A percentile compares a stretch with the other conserved stretches of the same genome.
Evolutionary conservation across 2,888 invertebrate genomes (phyloP).

Genomic region (Amphipoea lucens): DNA sequence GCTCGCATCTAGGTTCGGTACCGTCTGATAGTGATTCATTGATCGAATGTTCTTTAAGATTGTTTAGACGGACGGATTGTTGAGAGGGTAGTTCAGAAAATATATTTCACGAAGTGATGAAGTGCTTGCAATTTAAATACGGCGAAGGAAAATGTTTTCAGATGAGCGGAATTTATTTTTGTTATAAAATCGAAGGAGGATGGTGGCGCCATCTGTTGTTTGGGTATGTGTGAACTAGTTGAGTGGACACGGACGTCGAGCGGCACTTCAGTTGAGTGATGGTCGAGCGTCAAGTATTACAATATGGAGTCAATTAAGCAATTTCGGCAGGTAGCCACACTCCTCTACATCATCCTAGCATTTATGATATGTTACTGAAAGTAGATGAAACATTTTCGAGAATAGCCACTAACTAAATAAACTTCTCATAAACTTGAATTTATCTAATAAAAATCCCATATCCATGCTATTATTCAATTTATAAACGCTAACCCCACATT

Average conservation of each 20-base stretch:
- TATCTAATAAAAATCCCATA: neutral
- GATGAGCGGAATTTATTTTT: constrained; percentile 30
- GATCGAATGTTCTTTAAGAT: constrained; percentile 50
- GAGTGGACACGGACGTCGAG: constrained; percentile 54
- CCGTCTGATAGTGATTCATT: constrained; percentile 58
- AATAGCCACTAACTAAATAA: neutral
- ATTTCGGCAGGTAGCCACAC: constrained; percentile 17
- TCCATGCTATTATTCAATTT: constrained; percentile 22
- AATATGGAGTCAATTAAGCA: constrained; percentile 57
- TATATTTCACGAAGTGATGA: constrained; percentile 50
- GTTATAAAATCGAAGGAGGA: constrained; percentile 36
- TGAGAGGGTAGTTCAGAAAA: constrained; percentile 33
- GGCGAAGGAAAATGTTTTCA: constrained; percentile 40
- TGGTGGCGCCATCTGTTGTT: constrained; percentile 41
- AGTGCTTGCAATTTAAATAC: constrained; percentile 59
- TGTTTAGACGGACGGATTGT: constrained; percentile 25
- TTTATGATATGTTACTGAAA: neutral
- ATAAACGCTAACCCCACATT: constrained; percentile 4
- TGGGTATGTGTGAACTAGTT: constrained; percentile 43
- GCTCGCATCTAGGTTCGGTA: constrained; percentile 40
- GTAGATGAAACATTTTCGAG: neutral
- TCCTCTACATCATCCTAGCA: neutral
- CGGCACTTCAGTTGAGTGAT: constrained; percentile 56
- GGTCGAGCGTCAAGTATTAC: constrained; percentile 52
- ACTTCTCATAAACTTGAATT: neutral